Evolutionary conservation across 2,888 invertebrate species (phyloP).

Genomic region (Maniola hyperantus): DNA sequence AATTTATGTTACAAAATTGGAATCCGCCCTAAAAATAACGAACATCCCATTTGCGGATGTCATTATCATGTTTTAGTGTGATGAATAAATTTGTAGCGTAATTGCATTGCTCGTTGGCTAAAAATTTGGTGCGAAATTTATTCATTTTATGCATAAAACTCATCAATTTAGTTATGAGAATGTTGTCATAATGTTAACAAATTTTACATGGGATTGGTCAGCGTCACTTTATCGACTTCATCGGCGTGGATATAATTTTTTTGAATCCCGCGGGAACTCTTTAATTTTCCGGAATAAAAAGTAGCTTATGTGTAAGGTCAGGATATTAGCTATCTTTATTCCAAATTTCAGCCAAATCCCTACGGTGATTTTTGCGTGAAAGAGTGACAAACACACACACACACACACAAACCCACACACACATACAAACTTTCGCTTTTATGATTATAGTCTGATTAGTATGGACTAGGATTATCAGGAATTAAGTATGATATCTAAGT

Average conservation of each 20-base stretch:
- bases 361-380: neutral
- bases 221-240: too few species aligned
- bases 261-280: too few species aligned
- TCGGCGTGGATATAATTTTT: too few species aligned
- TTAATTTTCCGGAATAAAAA: too few species aligned
- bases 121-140: slow-evolving; percentile 22
- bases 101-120: slow-evolving; percentile 4
- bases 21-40: slow-evolving; percentile 2
- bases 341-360: too few species aligned
- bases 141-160: slow-evolving; percentile 26
- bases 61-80: slow-evolving; percentile 24
- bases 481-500: too few species aligned
- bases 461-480: too few species aligned
- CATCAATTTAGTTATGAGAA: slow-evolving; percentile 20
- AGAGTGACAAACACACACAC: neutral
- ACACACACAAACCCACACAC: too few species aligned
- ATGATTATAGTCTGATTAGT: too few species aligned
- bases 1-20: neutral
- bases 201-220: slow-evolving; percentile 7
- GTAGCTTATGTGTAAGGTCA: too few species aligned
- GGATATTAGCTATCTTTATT: too few species aligned
- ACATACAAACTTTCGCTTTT: too few species aligned
- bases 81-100: slow-evolving; percentile 23
- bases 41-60: slow-evolving; percentile 13
- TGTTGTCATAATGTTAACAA: slow-evolving; percentile 10